Evolutionary conservation across 92 coral and sea anemone species (phyloP).

Genomic region (Pocillopora grandis): DNA sequence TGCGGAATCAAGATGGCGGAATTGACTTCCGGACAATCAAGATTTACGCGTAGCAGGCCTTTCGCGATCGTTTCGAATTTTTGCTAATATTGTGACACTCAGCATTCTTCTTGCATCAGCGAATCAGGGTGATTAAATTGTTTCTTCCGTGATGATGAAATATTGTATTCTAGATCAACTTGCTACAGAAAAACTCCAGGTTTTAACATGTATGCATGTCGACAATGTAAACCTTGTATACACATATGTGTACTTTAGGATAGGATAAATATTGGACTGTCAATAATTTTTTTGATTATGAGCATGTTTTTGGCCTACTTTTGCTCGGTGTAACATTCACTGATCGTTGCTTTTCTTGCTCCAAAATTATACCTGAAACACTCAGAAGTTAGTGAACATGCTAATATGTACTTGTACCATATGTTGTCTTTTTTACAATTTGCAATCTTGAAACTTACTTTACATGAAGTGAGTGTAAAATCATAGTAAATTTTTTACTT

Average conservation of each 20-base stretch:
- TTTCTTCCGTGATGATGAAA: no score
- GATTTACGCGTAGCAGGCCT: background rate
- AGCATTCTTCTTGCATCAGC: background rate
- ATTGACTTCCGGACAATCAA: slow-evolving; percentile 45
- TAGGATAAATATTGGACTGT: background rate
- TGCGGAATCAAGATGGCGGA: slow-evolving; percentile 45
- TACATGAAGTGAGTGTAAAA: no score
- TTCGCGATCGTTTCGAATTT: background rate
- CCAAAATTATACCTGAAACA: background rate
- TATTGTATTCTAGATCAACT: background rate
- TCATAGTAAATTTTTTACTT: no score
- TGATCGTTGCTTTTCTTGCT: background rate
- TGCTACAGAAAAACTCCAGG: background rate
- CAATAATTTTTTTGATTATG: background rate
- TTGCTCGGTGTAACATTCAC: background rate
- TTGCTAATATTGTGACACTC: background rate
- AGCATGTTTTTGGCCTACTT: background rate
- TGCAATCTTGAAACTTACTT: no score
- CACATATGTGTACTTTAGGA: background rate
- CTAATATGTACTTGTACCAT: no score
- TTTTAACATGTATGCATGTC: no score
- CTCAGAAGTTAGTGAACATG: no score
- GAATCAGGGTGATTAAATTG: background rate
- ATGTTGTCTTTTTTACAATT: no score
- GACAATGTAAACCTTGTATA: background rate